Base-by-base conservation (phyloP, 2,888 invertebrate genomes). In the Oxytorus armatus region DNA sequence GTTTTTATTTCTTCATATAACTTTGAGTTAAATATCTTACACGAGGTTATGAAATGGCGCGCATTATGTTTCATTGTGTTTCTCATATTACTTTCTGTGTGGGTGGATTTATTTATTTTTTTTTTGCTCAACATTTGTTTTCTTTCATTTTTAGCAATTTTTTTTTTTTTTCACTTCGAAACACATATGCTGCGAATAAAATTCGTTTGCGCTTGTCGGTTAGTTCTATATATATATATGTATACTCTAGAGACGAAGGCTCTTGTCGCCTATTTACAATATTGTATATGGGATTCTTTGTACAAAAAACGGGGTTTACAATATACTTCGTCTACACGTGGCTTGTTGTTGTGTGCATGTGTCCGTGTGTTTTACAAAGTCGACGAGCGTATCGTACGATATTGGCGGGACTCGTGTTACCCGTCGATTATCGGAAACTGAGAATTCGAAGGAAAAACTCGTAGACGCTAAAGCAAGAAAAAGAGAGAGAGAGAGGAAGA, bases 201-300 rank as follows among this genome's bases (percentile, higher is more conserved):
- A 88, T 85, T 87, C 86, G 86, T 47, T 57, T n/a, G 47, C 69
- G 85, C 83, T 82, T 83, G 81, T 85, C 61, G 61, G 16, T 76
- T 69, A 44, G 36, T 57, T 42, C 16, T 55, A 29, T 42, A 44
- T 44, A n/a, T n/a, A n/a, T n/a, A n/a, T 49, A 49, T 63, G 78
- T 23, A 11, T 23, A 25, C 25, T 84, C 85, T 87, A 87, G 77
- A 87, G 77, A 81, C 79, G 73, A 61, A 85, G 86, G 86, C 83
- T 83, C 79, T 77, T 69, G 42, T 84, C 85, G 84, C 84, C 88
- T 89, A 89, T 89, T 88, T 89, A 89, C 88, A 90, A 88, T 89
- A 89, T 86, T 86, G 84, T 84, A 82, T 84, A 81, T 2, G 84
- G 83, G 78, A 81, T 80, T 81, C 57, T 81, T 77, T 76, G 80